Conservation (phyloP, 1,140 invertebrate species). For the Ceratoteleas bidentatus region DNA sequence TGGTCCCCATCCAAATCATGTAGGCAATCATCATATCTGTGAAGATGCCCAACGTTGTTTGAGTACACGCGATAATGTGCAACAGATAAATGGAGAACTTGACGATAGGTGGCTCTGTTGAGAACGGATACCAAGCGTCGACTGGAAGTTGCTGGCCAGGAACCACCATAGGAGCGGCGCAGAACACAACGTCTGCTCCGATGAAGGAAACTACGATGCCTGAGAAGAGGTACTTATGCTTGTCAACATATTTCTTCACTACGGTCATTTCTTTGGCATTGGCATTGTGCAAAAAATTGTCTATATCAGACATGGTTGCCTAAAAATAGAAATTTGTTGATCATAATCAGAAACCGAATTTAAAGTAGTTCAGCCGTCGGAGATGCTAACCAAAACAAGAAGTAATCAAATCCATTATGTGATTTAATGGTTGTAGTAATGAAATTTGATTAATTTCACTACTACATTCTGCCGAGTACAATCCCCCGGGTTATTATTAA, state of each 20-base stretch:
- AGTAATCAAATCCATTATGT: too few species aligned
- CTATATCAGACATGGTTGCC: not conserved
- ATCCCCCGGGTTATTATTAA: too few species aligned
- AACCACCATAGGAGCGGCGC: not conserved
- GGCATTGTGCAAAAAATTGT: slow-evolving; percentile 3
- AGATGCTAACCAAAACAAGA: too few species aligned
- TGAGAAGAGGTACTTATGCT: not conserved
- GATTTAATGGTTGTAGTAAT: too few species aligned
- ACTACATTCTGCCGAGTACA: too few species aligned
- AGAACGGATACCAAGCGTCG: slow-evolving; percentile 1
- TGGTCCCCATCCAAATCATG: slow-evolving; percentile 62
- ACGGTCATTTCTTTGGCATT: not conserved
- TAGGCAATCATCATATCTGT: slow-evolving; percentile 64
- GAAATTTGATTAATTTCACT: too few species aligned
- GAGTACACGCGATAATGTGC: slow-evolving; percentile 51
- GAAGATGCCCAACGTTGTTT: slow-evolving; percentile 44
- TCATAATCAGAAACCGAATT: too few species aligned
- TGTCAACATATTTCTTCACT: not conserved
- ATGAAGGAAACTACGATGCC: not conserved
- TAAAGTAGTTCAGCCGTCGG: too few species aligned
- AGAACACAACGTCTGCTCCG: not conserved
- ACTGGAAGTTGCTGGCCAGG: not conserved
- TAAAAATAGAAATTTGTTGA: not conserved
- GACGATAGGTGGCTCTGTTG: not conserved
- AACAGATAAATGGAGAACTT: slow-evolving; percentile 37